These are phyloP conservation scores for Pomatorhinus ruficollis DNA, from an alignment of 2,113 vertebrate species.

Conservation along the genomic window DNA sequence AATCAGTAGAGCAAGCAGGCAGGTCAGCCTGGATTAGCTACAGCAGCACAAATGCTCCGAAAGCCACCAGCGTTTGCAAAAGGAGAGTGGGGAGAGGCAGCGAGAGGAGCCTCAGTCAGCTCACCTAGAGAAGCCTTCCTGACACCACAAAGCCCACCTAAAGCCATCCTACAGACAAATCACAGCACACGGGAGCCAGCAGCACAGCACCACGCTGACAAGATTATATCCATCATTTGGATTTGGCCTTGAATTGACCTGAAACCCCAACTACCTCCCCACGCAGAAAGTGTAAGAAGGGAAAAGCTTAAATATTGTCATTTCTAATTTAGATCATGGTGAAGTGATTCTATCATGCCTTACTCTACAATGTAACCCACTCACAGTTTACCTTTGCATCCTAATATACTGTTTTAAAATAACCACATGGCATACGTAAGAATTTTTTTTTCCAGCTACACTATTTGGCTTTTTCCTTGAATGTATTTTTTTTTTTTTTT, in stretches of 20 bases:
- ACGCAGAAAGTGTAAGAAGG: background rate
- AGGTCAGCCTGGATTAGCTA: background rate
- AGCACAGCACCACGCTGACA: background rate
- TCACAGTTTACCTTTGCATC: background rate
- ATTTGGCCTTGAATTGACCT: background rate
- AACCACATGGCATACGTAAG: background rate
- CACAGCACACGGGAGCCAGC: background rate
- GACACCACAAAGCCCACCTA: background rate
- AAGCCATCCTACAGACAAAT: background rate
- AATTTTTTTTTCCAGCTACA: background rate
- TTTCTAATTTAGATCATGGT: background rate
- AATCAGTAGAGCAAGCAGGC: background rate
- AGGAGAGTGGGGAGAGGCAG: background rate
- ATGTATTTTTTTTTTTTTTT: background rate
- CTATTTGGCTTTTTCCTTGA: background rate
- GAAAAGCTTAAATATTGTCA: slow-evolving; percentile 5
- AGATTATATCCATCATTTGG: background rate
- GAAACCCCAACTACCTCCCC: background rate
- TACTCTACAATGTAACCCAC: background rate
- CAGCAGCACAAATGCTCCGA: background rate
- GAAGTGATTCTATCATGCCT: background rate
- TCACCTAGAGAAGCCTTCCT: background rate
- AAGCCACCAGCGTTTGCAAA: background rate
- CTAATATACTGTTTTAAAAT: background rate
- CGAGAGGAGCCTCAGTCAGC: background rate